These are phyloP conservation scores for Melanaphis sacchari DNA, from an alignment of 1,140 invertebrate species.

Conservation along the genomic window DNA sequence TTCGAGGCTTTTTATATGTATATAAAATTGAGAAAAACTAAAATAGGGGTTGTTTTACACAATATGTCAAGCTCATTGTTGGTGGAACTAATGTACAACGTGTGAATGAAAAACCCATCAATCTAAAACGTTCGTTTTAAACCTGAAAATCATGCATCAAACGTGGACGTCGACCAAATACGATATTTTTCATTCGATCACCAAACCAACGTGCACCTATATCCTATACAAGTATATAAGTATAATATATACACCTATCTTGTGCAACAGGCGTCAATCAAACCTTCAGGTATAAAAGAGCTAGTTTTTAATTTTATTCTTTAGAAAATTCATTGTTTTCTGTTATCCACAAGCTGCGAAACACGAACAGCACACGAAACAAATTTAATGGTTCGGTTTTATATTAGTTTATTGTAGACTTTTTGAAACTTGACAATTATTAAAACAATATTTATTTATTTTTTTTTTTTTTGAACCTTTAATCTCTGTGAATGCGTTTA, in stretches of 20 bases:
- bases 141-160: conserved; percentile 40
- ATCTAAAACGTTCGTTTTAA: conserved; percentile 20
- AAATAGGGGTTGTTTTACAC: conserved; percentile 22
- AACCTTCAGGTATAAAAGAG: not conserved
- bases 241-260: not conserved
- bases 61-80: conserved; percentile 22
- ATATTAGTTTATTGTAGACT: not conserved
- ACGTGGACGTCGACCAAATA: not conserved
- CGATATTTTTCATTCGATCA: not conserved
- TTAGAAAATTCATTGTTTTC: not conserved
- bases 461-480: too few relatives aligned
- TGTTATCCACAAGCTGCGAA: not conserved
- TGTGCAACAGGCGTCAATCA: not conserved
- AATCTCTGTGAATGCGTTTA: not conserved
- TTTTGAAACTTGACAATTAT: not conserved
- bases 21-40: not conserved
- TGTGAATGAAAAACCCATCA: conserved; percentile 15
- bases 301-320: not conserved
- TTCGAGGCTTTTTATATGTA: not conserved
- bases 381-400: not conserved
- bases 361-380: not conserved
- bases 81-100: not conserved
- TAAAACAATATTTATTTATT: too few relatives aligned
- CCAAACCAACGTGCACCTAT: not conserved
- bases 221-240: not conserved